These are phyloP conservation scores for Carassius gibelio DNA, from an alignment of 2,113 vertebrate genomes.

Conservation along the genomic window DNA sequence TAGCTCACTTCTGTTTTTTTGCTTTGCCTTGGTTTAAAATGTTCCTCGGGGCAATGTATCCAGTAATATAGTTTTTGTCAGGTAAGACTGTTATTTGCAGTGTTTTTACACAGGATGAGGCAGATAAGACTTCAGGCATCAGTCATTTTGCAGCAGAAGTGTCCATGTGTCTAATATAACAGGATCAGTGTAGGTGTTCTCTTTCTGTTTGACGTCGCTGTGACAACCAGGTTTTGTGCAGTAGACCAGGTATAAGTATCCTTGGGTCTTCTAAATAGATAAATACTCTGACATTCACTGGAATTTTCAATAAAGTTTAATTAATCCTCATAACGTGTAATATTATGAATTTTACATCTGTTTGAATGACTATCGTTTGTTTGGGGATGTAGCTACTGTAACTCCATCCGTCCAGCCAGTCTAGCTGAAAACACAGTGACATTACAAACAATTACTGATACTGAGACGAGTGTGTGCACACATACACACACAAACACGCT, in stretches of 20 bases:
- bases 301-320: neutral
- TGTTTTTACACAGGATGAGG: neutral
- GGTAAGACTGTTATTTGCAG: neutral
- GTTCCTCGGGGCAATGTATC: neutral
- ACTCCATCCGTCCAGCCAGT: slow-evolving; percentile 57
- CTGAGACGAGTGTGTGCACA: neutral
- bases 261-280: slow-evolving; percentile 12
- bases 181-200: slow-evolving; percentile 27
- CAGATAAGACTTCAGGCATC: neutral
- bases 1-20: neutral
- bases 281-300: neutral
- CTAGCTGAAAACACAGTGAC: slow-evolving; percentile 57
- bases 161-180: slow-evolving; percentile 5
- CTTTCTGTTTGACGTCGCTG: slow-evolving; percentile 43
- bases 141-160: slow-evolving; percentile 13
- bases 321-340: neutral
- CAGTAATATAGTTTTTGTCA: slow-evolving; percentile 10
- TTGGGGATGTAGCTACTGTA: slow-evolving; percentile 56
- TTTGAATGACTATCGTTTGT: slow-evolving; percentile 9
- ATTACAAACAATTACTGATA: slow-evolving; percentile 45
- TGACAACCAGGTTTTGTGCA: slow-evolving; percentile 38
- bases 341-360: neutral
- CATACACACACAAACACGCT: neutral
- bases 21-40: neutral
- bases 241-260: neutral